Conservation (phyloP, 2,888 invertebrate species). For the Rhyacophila evoluta region DNA sequence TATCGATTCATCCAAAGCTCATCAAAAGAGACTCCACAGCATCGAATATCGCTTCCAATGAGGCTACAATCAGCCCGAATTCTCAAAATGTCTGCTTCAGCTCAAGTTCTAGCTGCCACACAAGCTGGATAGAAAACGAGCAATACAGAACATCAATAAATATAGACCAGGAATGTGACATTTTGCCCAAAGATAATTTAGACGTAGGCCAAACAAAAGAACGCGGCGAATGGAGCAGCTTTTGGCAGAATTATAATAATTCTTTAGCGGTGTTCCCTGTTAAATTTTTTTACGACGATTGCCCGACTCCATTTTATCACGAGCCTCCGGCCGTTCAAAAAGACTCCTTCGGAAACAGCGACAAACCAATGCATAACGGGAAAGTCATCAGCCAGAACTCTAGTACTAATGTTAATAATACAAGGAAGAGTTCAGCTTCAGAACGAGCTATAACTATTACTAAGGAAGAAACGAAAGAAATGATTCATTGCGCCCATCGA, state of each 20-base stretch:
- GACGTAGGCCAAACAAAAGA: slow-evolving; percentile 28
- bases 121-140: slow-evolving; percentile 48
- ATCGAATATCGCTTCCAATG: slow-evolving; percentile 40
- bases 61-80: slow-evolving; percentile 39
- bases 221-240: slow-evolving; percentile 53
- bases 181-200: slow-evolving; percentile 6
- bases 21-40: slow-evolving; percentile 20
- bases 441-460: slow-evolving; percentile 36
- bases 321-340: neutral
- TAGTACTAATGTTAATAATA: neutral
- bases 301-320: slow-evolving; percentile 54
- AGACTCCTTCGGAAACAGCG: neutral
- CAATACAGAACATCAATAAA: neutral
- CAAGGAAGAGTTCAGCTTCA: slow-evolving; percentile 6
- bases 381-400: neutral
- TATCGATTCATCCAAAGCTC: slow-evolving; percentile 11
- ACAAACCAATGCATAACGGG: neutral
- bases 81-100: slow-evolving; percentile 42
- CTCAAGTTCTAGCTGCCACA: slow-evolving; percentile 47
- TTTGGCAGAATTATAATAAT: slow-evolving; percentile 54
- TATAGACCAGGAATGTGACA: neutral
- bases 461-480: slow-evolving; percentile 51
- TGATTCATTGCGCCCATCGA: slow-evolving; percentile 52
- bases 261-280: slow-evolving; percentile 44
- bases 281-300: slow-evolving; percentile 53